A percentile compares a stretch with the other conserved stretches of the same genome.
Evolutionary conservation across 2,113 vertebrate species (phyloP).

Genomic region (Heteronetta atricapilla): DNA sequence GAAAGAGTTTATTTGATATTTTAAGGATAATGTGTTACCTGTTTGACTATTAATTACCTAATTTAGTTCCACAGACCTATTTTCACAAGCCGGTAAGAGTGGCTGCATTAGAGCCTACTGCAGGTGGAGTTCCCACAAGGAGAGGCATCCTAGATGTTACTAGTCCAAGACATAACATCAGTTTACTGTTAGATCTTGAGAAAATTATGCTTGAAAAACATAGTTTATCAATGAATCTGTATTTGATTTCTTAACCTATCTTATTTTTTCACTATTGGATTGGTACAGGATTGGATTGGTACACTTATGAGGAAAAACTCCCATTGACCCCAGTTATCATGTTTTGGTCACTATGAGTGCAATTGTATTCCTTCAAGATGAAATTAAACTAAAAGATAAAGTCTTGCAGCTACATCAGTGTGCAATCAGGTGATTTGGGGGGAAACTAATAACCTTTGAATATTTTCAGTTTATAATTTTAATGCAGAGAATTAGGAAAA

Average conservation of each 20-base stretch:
- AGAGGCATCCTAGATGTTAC: background rate
- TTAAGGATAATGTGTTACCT: background rate
- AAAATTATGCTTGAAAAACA: background rate
- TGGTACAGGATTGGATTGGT: background rate
- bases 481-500: background rate
- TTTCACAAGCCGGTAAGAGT: background rate
- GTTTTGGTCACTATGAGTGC: background rate
- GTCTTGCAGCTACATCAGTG: background rate
- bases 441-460: background rate
- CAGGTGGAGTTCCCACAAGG: background rate
- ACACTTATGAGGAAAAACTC: background rate
- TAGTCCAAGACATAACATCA: background rate
- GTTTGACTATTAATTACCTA: background rate
- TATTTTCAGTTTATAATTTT: background rate
- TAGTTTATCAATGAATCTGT: background rate
- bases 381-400: background rate
- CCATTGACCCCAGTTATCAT: background rate
- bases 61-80: background rate
- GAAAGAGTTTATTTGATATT: background rate
- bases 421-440: background rate
- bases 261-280: background rate
- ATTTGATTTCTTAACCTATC: background rate
- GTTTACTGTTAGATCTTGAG: background rate
- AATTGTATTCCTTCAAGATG: background rate
- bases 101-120: background rate